These are phyloP conservation scores for Grammomys dolichurus DNA, from an alignment of 2,113 vertebrate species.

Conservation along the genomic window DNA sequence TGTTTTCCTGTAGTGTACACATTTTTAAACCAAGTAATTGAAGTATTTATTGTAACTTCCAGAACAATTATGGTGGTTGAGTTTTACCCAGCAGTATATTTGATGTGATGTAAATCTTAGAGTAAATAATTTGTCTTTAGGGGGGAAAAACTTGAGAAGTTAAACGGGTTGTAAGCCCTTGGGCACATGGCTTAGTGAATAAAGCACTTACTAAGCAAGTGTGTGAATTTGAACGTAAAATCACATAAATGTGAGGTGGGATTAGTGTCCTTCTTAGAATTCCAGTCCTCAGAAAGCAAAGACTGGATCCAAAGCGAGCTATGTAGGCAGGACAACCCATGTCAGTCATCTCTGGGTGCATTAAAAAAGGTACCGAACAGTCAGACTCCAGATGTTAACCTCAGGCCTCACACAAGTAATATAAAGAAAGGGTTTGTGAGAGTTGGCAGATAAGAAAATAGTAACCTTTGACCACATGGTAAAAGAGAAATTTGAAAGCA, in stretches of 20 bases:
- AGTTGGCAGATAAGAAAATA: constrained; percentile 35
- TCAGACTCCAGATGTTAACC: background rate
- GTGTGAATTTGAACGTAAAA: background rate
- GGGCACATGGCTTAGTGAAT: background rate
- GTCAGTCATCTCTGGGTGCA: background rate
- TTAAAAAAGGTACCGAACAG: background rate
- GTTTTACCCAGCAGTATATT: constrained; percentile 50
- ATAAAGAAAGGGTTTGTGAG: constrained; percentile 48
- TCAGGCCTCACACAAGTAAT: background rate
- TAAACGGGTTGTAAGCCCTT: background rate
- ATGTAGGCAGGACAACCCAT: background rate
- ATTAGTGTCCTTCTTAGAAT: background rate
- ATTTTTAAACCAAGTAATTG: constrained; percentile 24
- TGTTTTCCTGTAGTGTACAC: background rate
- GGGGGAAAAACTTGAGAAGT: background rate
- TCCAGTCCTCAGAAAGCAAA: background rate
- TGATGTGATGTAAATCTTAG: background rate
- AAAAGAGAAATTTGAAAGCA: constrained; percentile 37
- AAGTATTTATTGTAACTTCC: background rate
- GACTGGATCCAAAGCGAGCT: background rate
- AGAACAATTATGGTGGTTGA: background rate
- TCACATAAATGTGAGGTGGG: background rate
- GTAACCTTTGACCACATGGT: constrained; percentile 7
- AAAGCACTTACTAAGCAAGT: background rate
- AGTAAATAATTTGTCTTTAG: constrained; percentile 5